Evolutionary conservation across 2,797 vertebrate species (phyloP), one percentile per base, ranked within the genome.

Genomic region (Gymnoscopelus braueri): DNA sequence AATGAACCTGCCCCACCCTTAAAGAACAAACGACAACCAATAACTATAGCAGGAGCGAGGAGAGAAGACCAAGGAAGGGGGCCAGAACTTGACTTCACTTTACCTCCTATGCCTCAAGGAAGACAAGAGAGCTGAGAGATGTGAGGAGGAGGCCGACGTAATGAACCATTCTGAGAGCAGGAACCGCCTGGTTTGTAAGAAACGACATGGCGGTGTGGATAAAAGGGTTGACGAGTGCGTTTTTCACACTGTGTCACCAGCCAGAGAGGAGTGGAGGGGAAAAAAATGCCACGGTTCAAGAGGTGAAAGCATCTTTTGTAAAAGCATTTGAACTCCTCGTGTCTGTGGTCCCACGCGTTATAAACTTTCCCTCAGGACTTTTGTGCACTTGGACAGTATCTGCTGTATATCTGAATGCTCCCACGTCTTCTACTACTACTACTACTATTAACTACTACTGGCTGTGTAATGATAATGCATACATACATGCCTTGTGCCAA

Each of bases 1-100:
- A 86, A 97, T 99, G 95, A 98, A 97, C 63, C 95, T 98, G 73
- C 96, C 97, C 39, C 98, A 99, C 83, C 94, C 97, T 66, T 98
- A 94, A 74, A 67, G 1, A n/a, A 1, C 7, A 26, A 48, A 44
- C 7, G 7, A 44, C 39, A 44, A 44, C 1, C 9, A 44, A 8
- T 2, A 44, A 44, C 39, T 44, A 44, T 44, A 44, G 39, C 9
- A 5, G 12, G 15, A 15, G 48, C 52, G 50, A 53, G 29, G 39
- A 57, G 26, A 50, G 52, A 55, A 19, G 49, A n/a, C 39, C 14
- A 62, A 13, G 0, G 12, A 29, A n/a, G 48, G 44, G 23, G 49
- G 44, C 63, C 52, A 29, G 72, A 67, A 78, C 67, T 71, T 55
- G 1, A 58, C 56, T 58, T 49, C 49, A 76, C 68, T 71, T 56